Base-by-base conservation (phyloP, 2,797 vertebrate genomes). In the Sitta carolinensis region DNA sequence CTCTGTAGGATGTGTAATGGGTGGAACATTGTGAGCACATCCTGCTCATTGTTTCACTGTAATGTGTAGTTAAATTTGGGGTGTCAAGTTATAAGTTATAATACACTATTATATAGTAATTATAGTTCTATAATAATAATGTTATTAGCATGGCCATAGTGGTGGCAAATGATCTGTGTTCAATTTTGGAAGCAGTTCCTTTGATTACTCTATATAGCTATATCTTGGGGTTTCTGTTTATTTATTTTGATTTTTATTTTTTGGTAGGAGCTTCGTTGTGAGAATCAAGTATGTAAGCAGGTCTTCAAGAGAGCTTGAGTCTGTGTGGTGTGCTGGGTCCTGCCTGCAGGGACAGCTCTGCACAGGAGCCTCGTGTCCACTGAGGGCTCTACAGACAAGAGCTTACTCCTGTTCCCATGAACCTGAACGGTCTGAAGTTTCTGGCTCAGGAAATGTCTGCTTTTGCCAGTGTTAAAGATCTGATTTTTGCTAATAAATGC, bases 281-380 rank as follows among this genome's bases (percentile, higher is more conserved):
- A 99, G 94, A 98, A 98, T 81, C 97, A 99, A 93, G 94, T 98
- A 38, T 99, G 99, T 96, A 98, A 95, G 87, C 99, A 99, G 82
- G 96, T 98, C 20, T 99, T 98, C 96, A 98, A 98, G 95, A 98
- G 95, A 91, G 97, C 95, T 29, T 96, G 91, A 96, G 9, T 11
- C 23, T 5, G 10, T 21, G 27, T 34, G 29, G 2, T 26, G 25
- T 21, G 11, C 59, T 66, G n/a, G 32, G 20, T 59, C 8, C 55
- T 77, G 40, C 13, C 10, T 3, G 42, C 43, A 68, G 79, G 81
- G 52, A 38, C 51, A 50, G 66, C 80, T 66, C 12, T 13, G 16
- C 30, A 16, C 32, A 36, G 69, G 59, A 76, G 59, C 61, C 30
- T 42, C 11, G 0, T 11, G 23, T 36, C 26, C 88, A n/a, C 32